These are phyloP conservation scores for Lytechinus variegatus DNA, from an alignment of 35 echinoderm and acorn worm species.

Conservation along the genomic window DNA sequence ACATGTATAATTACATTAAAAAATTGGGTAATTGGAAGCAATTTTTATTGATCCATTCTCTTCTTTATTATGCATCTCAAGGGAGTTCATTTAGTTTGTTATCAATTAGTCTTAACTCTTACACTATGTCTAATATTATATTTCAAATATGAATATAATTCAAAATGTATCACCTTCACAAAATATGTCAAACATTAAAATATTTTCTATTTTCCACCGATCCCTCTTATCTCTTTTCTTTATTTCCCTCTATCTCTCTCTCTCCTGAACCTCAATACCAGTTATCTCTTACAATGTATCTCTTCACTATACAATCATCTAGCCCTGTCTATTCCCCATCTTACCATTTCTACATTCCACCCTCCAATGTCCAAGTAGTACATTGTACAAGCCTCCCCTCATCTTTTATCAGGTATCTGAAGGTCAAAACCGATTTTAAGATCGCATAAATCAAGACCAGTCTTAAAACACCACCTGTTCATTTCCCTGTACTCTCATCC, in stretches of 20 bases:
- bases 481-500: neutral
- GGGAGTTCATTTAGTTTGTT: too few relatives aligned
- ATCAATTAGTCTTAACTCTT: too few relatives aligned
- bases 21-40: too few relatives aligned
- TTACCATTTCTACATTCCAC: neutral
- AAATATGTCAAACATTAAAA: too few relatives aligned
- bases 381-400: neutral
- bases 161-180: too few relatives aligned
- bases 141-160: too few relatives aligned
- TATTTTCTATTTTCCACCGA: too few relatives aligned
- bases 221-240: neutral
- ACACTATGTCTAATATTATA: too few relatives aligned
- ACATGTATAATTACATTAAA: too few relatives aligned
- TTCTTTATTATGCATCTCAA: too few relatives aligned
- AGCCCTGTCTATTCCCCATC: neutral
- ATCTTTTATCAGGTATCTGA: neutral
- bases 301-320: neutral
- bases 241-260: neutral
- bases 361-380: neutral
- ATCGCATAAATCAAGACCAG: neutral
- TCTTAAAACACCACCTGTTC: slow-evolving; percentile 11
- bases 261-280: neutral
- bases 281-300: neutral
- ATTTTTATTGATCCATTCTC: too few relatives aligned
- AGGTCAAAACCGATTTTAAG: neutral